Evolutionary conservation across 2,888 invertebrate species (phyloP).

Genomic region (Aquatica leii): DNA sequence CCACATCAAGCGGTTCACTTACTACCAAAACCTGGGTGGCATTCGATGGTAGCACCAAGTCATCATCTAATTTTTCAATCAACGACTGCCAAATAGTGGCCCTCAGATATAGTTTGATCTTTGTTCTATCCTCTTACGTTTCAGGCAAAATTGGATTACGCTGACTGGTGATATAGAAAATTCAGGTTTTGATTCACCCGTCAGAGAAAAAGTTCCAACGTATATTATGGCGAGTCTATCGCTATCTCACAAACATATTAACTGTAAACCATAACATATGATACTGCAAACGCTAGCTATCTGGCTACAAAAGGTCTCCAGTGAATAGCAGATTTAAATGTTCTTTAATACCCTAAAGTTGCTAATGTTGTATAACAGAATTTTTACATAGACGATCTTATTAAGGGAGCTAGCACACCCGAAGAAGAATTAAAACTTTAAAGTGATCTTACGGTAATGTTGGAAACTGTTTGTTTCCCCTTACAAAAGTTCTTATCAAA

Average conservation of each 20-base stretch:
- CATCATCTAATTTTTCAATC: background rate
- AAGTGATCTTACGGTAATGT: background rate
- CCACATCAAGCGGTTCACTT: conserved; percentile 15
- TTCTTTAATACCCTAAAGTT: background rate
- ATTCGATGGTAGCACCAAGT: conserved; percentile 11
- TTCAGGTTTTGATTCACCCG: background rate
- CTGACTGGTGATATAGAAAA: conserved; percentile 11
- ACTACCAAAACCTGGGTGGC: conserved; percentile 8
- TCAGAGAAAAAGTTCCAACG: conserved; percentile 5
- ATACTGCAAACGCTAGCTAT: background rate
- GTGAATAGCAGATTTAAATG: background rate
- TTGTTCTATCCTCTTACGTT: conserved; percentile 3
- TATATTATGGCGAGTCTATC: background rate
- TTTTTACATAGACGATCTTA: conserved; percentile 14
- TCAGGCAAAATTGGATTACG: background rate
- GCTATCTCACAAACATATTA: background rate
- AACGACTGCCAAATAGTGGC: conserved; percentile 6
- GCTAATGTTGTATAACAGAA: background rate
- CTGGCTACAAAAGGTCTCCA: background rate
- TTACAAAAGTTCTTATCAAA: no score
- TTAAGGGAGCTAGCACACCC: background rate
- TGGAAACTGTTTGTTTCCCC: background rate
- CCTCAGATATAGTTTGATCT: conserved; percentile 3
- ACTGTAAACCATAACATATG: conserved; percentile 5
- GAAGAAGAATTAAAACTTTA: background rate